These are phyloP conservation scores for Hydropotes inermis DNA, from an alignment of 2,113 vertebrate genomes.

Conservation along the genomic window DNA sequence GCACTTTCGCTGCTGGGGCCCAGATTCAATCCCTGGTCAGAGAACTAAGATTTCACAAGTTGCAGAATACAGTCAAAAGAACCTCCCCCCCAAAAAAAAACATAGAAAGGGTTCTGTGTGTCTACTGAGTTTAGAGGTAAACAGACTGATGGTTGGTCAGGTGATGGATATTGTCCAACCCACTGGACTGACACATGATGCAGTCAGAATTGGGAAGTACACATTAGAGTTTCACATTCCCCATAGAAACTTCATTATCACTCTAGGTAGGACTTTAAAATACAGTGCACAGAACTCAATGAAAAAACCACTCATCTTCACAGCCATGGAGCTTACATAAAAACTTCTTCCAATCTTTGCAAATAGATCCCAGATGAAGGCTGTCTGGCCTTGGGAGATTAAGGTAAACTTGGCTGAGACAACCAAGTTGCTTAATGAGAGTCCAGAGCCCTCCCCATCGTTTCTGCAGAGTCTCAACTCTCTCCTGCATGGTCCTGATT, in stretches of 20 bases:
- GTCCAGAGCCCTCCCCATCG: constrained; percentile 13
- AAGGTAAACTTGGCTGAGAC: constrained; percentile 59
- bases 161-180: neutral
- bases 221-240: neutral
- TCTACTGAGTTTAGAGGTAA: neutral
- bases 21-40: neutral
- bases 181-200: neutral
- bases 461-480: constrained; percentile 44
- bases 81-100: neutral
- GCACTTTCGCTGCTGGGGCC: neutral
- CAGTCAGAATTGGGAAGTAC: neutral
- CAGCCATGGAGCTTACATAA: neutral
- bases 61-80: neutral
- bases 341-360: constrained; percentile 7
- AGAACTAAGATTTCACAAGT: neutral
- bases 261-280: neutral
- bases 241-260: neutral
- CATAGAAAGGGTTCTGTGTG: neutral
- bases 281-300: neutral
- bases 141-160: neutral
- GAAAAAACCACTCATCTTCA: neutral
- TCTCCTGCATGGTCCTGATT: constrained; percentile 12
- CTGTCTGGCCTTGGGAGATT: constrained; percentile 43
- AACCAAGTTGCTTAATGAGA: constrained; percentile 14
- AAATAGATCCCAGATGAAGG: constrained; percentile 60